phyloP scores from a whole-genome alignment of 1,140 invertebrate species.

The Lepidurus arcticus region DNA sequence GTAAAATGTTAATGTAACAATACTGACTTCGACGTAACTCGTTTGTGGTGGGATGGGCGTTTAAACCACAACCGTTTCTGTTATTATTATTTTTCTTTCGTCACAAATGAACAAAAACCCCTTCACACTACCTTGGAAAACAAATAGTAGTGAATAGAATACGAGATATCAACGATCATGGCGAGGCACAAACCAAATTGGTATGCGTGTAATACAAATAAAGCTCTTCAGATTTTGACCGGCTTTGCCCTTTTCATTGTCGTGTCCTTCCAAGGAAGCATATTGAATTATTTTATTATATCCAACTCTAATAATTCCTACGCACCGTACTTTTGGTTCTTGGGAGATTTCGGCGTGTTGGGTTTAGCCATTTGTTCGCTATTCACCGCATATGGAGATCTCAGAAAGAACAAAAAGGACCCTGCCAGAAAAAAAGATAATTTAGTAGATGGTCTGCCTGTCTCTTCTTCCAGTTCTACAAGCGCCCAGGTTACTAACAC shows the following conservation, averaged over 20 bases:
- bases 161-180: slow-evolving; percentile 23
- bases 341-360: slow-evolving; percentile 46
- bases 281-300: slow-evolving; percentile 47
- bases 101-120: background rate
- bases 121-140: too few species aligned
- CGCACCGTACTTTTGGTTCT: slow-evolving; percentile 47
- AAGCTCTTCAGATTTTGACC: slow-evolving; percentile 38
- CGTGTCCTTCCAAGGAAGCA: slow-evolving; percentile 43
- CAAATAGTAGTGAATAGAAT: too few species aligned
- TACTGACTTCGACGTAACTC: background rate
- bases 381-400: slow-evolving; percentile 42
- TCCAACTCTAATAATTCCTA: slow-evolving; percentile 35
- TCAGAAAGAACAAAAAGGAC: slow-evolving; percentile 33
- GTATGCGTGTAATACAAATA: slow-evolving; percentile 25
- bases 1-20: background rate
- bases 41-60: background rate
- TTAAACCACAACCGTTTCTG: background rate
- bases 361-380: slow-evolving; percentile 45
- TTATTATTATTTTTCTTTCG: background rate
- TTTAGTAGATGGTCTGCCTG: slow-evolving; percentile 6
- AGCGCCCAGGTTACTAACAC: background rate
- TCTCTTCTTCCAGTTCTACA: background rate
- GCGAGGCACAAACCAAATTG: slow-evolving; percentile 21
- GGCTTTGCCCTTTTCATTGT: slow-evolving; percentile 39
- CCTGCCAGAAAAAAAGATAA: background rate